Percentiles rank a stretch among this genome's conserved stretches.
phyloP scores from a whole-genome alignment of 2,113 vertebrate species.

The Callithrix jacchus region DNA sequence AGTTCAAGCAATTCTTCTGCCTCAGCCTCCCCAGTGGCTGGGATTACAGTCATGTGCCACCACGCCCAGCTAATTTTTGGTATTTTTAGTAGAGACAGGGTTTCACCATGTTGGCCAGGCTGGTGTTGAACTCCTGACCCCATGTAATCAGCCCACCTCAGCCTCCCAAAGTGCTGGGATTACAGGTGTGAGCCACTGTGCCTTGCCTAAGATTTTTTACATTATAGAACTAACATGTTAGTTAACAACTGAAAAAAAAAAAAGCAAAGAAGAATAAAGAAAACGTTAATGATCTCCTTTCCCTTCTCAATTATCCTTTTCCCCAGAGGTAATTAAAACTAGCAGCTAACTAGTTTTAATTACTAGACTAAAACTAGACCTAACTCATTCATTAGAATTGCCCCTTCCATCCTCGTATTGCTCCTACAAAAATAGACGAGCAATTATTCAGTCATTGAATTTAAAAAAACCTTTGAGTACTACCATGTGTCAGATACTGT shows the following conservation, averaged over 20 bases:
- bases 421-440: slow-evolving; percentile 1
- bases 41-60: too few species aligned
- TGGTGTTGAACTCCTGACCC: too few species aligned
- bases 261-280: neutral
- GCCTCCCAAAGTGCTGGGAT: too few species aligned
- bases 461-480: neutral
- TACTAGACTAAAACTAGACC: too few species aligned
- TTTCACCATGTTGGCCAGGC: too few species aligned
- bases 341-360: neutral
- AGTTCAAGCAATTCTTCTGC: too few species aligned
- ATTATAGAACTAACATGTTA: neutral
- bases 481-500: slow-evolving; percentile 12
- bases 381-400: neutral
- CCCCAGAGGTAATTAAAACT: slow-evolving; percentile 1
- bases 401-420: neutral
- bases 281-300: neutral
- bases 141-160: too few species aligned
- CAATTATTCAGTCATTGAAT: neutral
- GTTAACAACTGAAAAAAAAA: neutral
- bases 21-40: too few species aligned
- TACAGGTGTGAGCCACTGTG: too few species aligned
- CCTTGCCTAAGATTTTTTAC: neutral
- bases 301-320: slow-evolving; percentile 31
- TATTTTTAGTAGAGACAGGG: too few species aligned
- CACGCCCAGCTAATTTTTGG: too few species aligned